Evolutionary conservation across 2,797 vertebrate species (phyloP).

Genomic region (Helicolenus hilgendorfi): DNA sequence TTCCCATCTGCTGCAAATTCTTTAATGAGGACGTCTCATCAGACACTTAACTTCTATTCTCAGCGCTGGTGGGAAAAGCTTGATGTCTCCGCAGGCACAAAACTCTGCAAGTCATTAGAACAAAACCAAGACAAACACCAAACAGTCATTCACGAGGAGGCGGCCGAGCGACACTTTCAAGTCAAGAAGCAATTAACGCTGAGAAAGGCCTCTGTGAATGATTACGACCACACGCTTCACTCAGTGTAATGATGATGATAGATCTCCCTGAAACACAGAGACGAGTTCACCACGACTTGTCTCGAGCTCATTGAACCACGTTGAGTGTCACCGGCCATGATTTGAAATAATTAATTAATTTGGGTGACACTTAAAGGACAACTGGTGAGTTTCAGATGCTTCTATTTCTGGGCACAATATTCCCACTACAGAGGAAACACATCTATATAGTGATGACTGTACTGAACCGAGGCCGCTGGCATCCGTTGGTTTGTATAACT

Average conservation of each 20-base stretch:
- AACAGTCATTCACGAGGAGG: slow-evolving; percentile 57
- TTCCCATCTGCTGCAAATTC: slow-evolving; percentile 21
- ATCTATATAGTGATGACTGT: slow-evolving; percentile 45
- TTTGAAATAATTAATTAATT: slow-evolving; percentile 42
- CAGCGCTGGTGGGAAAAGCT: slow-evolving; percentile 27
- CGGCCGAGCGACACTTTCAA: slow-evolving; percentile 59
- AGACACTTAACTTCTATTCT: slow-evolving; percentile 15
- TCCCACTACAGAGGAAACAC: slow-evolving; percentile 52
- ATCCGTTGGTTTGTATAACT: slow-evolving; percentile 51
- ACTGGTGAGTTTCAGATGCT: slow-evolving; percentile 32
- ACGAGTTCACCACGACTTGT: slow-evolving; percentile 22
- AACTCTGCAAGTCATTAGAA: slow-evolving; percentile 71
- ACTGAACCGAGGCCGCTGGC: slow-evolving; percentile 60
- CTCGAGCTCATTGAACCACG: slow-evolving; percentile 20
- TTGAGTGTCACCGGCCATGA: slow-evolving; percentile 31
- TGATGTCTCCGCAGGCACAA: slow-evolving; percentile 8
- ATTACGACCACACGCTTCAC: slow-evolving; percentile 58
- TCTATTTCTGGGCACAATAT: slow-evolving; percentile 27
- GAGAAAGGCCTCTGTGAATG: slow-evolving; percentile 48
- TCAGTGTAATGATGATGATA: slow-evolving; percentile 34
- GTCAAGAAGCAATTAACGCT: slow-evolving; percentile 74
- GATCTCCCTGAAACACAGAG: slow-evolving; percentile 43
- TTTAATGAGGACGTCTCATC: slow-evolving; percentile 36
- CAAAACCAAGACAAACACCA: slow-evolving; percentile 52
- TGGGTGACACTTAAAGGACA: slow-evolving; percentile 40